A percentile compares a stretch with the other conserved stretches of the same genome.
phyloP scores from a whole-genome alignment of 2,113 vertebrate genomes.

The Egretta garzetta region DNA sequence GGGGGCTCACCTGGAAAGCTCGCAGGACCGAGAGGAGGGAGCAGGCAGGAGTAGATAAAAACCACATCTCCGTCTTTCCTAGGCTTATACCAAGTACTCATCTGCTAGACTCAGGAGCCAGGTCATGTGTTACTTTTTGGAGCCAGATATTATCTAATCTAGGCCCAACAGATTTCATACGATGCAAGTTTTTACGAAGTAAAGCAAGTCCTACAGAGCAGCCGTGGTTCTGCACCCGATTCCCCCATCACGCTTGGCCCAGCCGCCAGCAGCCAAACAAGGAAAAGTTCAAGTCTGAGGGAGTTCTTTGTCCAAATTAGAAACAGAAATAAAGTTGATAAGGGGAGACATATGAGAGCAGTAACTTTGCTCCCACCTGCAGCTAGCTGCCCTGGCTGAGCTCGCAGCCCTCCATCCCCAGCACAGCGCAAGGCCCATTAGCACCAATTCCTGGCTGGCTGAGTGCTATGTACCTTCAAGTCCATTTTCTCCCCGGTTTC shows the following conservation, averaged over 20 bases:
- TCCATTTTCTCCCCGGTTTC: slow-evolving; percentile 17
- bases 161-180: not conserved
- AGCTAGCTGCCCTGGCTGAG: not conserved
- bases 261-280: not conserved
- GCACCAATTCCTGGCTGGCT: not conserved
- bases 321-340: not conserved
- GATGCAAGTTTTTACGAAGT: not conserved
- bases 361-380: not conserved
- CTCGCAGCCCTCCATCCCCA: not conserved
- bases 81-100: not conserved
- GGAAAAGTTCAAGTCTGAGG: not conserved
- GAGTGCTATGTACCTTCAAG: not conserved
- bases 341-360: not conserved
- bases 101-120: not conserved
- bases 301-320: not conserved
- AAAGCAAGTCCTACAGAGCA: not conserved
- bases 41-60: not conserved
- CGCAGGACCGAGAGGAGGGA: not conserved
- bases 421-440: slow-evolving; percentile 14
- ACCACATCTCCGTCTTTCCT: not conserved
- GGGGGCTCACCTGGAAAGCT: not conserved
- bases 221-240: accelerated
- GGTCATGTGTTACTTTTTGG: not conserved
- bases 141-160: not conserved
- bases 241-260: not conserved